Base-by-base conservation (phyloP, 2,797 vertebrate genomes). In the Cynopterus sphinx region DNA sequence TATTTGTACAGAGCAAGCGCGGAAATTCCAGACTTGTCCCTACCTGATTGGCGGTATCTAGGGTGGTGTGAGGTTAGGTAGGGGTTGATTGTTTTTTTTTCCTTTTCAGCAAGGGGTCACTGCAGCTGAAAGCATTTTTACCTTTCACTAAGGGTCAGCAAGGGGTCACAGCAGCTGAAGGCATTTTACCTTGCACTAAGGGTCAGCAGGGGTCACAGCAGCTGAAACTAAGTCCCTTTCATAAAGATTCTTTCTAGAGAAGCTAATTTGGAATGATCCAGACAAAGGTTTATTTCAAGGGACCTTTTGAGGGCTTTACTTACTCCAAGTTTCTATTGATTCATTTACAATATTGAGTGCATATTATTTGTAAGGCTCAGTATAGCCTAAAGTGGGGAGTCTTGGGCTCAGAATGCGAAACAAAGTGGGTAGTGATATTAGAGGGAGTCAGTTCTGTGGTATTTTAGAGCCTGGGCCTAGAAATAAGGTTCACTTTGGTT, bases 221-320 rank as follows among this genome's bases (percentile, higher is more conserved):
- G 33, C 33, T 33, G 33, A 33, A 33, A 33, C 33, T 33, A 33
- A 33, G 33, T 33, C 33, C 33, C 33, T 33, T 33, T 33, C 33
- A 33, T 33, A 33, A 96, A 82, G 71, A 78, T 57, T 71, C 39
- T 70, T 92, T 94, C 49, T 71, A 92, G 67, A 89, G 46, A 94
- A 92, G 74, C n/a, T 86, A 91, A 94, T 90, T 90, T 90, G 67
- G 87, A 95, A 94, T 84, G 75, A 93, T 83, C 51, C 65, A 79
- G 49, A 26, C 67, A 87, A 81, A 92, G 90, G 36, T 55, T 31
- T 91, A 57, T 85, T 61, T 95, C 87, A 77, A 95, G 92, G 61
- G 75, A 91, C 6, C 5, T 57, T 94, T 90, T 59, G 79, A 94
- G 73, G 22, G 24, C 17, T 78, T 79, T 89, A 31, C 65, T 95